These are phyloP conservation scores for Hirudo medicinalis DNA, from an alignment of 1,140 invertebrate genomes.

Conservation along the genomic window DNA sequence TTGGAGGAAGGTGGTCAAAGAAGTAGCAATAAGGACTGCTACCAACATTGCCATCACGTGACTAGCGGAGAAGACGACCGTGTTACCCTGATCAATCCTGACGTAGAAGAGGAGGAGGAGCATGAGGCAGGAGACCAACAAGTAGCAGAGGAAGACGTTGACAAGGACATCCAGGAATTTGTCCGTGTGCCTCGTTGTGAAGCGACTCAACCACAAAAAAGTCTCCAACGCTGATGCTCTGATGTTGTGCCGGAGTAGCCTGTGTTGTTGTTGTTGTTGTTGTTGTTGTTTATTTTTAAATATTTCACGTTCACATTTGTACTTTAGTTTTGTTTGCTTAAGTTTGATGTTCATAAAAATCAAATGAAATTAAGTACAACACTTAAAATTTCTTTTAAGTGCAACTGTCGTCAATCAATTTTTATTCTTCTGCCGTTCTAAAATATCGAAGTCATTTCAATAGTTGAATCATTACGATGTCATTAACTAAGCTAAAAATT, in stretches of 20 bases:
- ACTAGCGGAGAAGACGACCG: background rate
- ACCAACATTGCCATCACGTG: background rate
- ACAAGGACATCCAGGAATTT: background rate
- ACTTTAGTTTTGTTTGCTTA: too few relatives aligned
- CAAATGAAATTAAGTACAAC: too few relatives aligned
- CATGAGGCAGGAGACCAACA: background rate
- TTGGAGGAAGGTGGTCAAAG: background rate
- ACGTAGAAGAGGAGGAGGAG: slow-evolving; percentile 1
- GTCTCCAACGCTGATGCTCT: background rate
- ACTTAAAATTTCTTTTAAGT: too few relatives aligned
- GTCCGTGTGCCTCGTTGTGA: slow-evolving; percentile 4
- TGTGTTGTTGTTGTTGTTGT: background rate
- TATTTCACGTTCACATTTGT: too few relatives aligned
- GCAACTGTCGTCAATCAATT: too few relatives aligned
- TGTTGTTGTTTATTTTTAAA: too few relatives aligned
- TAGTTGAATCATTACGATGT: too few relatives aligned
- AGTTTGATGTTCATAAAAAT: too few relatives aligned
- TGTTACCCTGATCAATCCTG: slow-evolving; percentile 9
- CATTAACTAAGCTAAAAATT: too few relatives aligned
- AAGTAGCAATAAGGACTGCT: background rate
- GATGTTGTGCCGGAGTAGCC: background rate
- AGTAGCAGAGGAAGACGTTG: background rate
- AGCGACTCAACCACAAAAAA: background rate
- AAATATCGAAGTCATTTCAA: too few relatives aligned
- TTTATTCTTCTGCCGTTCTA: too few relatives aligned